Percentiles rank a stretch among this genome's conserved stretches.
Evolutionary conservation across 2,888 invertebrate species (phyloP).

Genomic region (Aquatica leii): DNA sequence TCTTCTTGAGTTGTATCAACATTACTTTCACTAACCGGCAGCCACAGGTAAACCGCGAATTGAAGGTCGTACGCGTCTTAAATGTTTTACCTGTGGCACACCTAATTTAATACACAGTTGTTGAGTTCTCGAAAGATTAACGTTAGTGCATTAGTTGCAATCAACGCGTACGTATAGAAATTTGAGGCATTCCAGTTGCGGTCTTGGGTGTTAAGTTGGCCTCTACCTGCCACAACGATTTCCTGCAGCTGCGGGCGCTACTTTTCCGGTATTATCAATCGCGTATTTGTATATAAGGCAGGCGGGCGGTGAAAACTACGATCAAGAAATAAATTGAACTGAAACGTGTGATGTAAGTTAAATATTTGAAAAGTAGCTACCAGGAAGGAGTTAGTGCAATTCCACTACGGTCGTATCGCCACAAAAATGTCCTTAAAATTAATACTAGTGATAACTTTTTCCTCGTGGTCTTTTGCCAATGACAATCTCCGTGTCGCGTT

Average conservation of each 20-base stretch:
- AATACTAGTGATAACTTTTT: slow-evolving; percentile 3
- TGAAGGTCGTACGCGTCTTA: slow-evolving; percentile 27
- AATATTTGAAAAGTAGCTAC: slow-evolving; percentile 5
- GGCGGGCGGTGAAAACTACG: background rate
- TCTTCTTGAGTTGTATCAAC: slow-evolving; percentile 28
- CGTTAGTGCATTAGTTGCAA: background rate
- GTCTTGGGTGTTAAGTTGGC: background rate
- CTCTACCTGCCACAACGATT: background rate
- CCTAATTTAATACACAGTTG: slow-evolving; percentile 15
- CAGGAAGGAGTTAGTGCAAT: background rate
- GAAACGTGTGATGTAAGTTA: slow-evolving; percentile 20
- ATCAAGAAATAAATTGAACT: slow-evolving; percentile 2
- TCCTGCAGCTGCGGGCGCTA: background rate
- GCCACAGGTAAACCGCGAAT: slow-evolving; percentile 26
- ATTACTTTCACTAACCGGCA: slow-evolving; percentile 39
- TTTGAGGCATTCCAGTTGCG: background rate
- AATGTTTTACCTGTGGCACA: slow-evolving; percentile 34
- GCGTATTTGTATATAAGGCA: background rate
- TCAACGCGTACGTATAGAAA: too few relatives aligned
- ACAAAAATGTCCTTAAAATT: background rate
- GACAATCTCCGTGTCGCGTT: slow-evolving; percentile 74
- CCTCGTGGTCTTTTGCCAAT: slow-evolving; percentile 59
- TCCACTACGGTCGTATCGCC: slow-evolving; percentile 16
- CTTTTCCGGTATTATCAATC: slow-evolving; percentile 3
- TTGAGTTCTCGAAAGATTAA: background rate